Evolutionary conservation across 2,888 invertebrate genomes (phyloP), one percentile per base, ranked within the genome.

Genomic region (Lampropteryx suffumata): DNA sequence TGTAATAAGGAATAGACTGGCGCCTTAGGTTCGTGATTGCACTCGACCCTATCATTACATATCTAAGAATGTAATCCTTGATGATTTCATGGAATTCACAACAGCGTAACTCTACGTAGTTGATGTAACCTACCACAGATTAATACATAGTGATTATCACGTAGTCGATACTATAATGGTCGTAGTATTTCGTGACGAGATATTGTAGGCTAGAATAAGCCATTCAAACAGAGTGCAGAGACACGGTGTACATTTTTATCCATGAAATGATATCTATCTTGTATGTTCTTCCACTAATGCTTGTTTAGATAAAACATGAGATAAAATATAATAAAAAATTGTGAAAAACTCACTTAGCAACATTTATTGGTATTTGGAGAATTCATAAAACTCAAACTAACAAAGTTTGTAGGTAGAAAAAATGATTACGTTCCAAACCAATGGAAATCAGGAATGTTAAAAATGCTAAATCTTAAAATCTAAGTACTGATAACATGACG

Each of bases 71-170:
- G 47, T 42, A 10, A 42, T 44, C 53, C 37, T 49, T 61, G 53
- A 62, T 67, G 69, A 13, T 21, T 39, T 53, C 53, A 28, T 11
- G 36, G 48, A 48, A 53, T 35, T 49, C 9, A 30, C 43, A 24
- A 12, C 36, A 13, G 10, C 29, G 41, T 42, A 5, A 35, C 32
- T 32, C 35, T 42, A n/a, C 13, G 26, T 29, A 17, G 14, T 34
- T 27, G 17, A 1, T 26, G 34, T 8, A 5, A n/a, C 11, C 6
- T 5, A 26, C 35, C 24, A 35, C 29, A 48, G 48, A 14, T 41
- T 41, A 29, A 3, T 24, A 9, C 21, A 17, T 4, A n/a, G 27
- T 29, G 7, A 36, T 36, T 44, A 29, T 30, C 44, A 40, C 12
- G 27, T 37, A 35, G 17, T 11, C 27, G 14, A 13, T 32, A 48